These are phyloP conservation scores for Bombylius major DNA, from an alignment of 2,888 invertebrate species.

Conservation along the genomic window DNA sequence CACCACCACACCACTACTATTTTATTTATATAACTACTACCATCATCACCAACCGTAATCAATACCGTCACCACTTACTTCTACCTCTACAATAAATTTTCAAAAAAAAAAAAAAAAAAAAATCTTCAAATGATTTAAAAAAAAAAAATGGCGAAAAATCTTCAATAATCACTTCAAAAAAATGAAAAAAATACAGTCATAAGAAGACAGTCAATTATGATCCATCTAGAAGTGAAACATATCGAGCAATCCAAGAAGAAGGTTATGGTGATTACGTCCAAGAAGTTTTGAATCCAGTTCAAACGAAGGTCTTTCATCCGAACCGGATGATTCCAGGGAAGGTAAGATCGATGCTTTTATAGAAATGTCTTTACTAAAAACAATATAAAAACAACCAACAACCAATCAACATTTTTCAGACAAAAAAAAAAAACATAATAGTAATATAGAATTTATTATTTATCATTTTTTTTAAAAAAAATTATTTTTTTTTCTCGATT, in stretches of 20 bases:
- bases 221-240: constrained; percentile 80
- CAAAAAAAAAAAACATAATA: too few species aligned
- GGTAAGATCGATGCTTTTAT: constrained; percentile 36
- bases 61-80: too few species aligned
- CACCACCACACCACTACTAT: background rate
- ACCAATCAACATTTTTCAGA: too few species aligned
- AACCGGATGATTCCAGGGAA: constrained; percentile 41
- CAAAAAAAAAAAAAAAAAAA: too few species aligned
- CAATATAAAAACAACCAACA: background rate
- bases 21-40: too few species aligned
- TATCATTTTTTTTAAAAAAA: too few species aligned
- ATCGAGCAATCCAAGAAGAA: constrained; percentile 73
- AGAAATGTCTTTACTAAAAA: background rate
- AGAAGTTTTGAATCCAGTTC: constrained; percentile 58
- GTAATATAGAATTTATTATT: too few species aligned
- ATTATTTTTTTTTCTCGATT: background rate
- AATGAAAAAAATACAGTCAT: constrained; percentile 31
- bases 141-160: too few species aligned
- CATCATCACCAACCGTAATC: too few species aligned
- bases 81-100: too few species aligned
- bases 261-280: constrained; percentile 49
- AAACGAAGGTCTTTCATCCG: constrained; percentile 61
- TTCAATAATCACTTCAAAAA: too few species aligned
- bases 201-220: constrained; percentile 68
- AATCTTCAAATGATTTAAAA: too few species aligned